Conservation (phyloP, 2,888 invertebrate species). For the Myopa tessellatipennis region DNA sequence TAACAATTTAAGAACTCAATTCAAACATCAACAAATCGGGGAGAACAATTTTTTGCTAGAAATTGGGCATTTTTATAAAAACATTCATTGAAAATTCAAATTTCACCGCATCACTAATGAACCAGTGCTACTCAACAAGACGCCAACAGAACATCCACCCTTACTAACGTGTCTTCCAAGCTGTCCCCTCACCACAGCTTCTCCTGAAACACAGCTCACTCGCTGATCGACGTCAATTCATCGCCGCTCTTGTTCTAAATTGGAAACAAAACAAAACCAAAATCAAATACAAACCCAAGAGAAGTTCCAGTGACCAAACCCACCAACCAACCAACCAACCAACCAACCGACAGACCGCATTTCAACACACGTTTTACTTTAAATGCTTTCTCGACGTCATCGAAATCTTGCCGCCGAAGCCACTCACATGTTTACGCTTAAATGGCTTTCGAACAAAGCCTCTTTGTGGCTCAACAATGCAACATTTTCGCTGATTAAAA, state of each 20-base stretch:
- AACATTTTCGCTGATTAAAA: slow-evolving; percentile 19
- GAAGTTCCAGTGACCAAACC: not conserved
- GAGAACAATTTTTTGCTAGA: slow-evolving; percentile 31
- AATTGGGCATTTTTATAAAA: slow-evolving; percentile 23
- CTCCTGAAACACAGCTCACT: not conserved
- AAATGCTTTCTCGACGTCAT: not conserved
- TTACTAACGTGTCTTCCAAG: not conserved
- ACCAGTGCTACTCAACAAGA: not conserved
- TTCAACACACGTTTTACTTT: too few relatives aligned
- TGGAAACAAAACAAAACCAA: too few relatives aligned
- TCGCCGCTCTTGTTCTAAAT: slow-evolving; percentile 17
- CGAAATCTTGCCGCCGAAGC: slow-evolving; percentile 3
- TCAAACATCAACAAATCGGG: not conserved
- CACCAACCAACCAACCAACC: not conserved
- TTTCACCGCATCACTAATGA: slow-evolving; percentile 33
- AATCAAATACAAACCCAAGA: slow-evolving; percentile 26
- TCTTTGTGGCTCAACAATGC: not conserved
- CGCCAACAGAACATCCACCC: not conserved
- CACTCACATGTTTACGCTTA: slow-evolving; percentile 40
- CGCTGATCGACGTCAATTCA: slow-evolving; percentile 47
- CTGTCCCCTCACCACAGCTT: not conserved
- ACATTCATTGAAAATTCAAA: slow-evolving; percentile 19
- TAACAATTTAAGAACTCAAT: not conserved
- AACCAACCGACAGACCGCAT: not conserved
- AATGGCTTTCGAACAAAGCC: slow-evolving; percentile 27